These are phyloP conservation scores for Iguana delicatissima DNA, from an alignment of 2,797 vertebrate species.

Conservation along the genomic window DNA sequence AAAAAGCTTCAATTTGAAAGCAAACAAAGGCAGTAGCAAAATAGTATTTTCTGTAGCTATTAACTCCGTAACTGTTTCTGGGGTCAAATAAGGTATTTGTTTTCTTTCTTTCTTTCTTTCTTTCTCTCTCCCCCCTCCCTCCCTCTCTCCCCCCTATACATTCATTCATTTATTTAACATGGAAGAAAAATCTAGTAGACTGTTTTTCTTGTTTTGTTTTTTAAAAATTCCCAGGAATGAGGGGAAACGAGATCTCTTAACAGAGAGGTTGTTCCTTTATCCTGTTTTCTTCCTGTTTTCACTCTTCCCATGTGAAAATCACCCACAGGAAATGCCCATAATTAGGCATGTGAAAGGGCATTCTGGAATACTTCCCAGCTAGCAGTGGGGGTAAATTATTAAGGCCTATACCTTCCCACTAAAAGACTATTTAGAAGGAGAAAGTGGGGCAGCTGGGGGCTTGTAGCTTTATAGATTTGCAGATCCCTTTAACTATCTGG, in stretches of 20 bases:
- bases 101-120: neutral
- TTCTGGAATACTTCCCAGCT: neutral
- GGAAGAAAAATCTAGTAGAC: neutral
- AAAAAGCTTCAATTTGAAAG: constrained; percentile 4
- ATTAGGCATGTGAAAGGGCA: neutral
- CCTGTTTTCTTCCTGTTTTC: neutral
- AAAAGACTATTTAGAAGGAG: neutral
- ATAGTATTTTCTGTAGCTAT: neutral
- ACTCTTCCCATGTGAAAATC: neutral
- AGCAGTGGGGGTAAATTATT: neutral
- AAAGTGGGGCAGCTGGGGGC: too few species aligned
- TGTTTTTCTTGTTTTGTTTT: neutral
- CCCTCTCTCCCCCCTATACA: too few species aligned
- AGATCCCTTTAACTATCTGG: too few species aligned
- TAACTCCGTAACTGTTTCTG: neutral
- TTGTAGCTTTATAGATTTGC: too few species aligned
- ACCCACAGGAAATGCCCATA: neutral
- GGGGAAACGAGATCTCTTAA: neutral
- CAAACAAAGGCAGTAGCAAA: constrained; percentile 12
- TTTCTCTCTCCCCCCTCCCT: too few species aligned
- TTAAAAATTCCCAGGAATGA: too few species aligned
- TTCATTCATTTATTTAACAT: neutral
- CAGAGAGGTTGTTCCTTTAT: neutral
- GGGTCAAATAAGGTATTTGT: neutral
- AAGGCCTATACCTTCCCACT: neutral